Evolutionary conservation across 2,888 invertebrate species (phyloP).

Genomic region (Salticus scenicus): DNA sequence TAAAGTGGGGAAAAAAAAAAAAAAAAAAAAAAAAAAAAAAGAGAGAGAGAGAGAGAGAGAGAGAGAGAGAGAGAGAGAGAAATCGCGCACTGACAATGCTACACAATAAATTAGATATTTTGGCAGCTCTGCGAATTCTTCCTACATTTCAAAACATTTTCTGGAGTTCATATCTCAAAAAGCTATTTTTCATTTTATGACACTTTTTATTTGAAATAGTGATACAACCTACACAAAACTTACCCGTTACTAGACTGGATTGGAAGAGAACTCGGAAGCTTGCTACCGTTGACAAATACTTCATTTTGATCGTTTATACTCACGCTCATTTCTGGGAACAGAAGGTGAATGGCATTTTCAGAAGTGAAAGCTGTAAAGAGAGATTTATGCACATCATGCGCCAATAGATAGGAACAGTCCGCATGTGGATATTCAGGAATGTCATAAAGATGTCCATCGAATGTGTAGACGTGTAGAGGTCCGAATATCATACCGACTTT

Average conservation of each 20-base stretch:
- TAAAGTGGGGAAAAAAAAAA: no score
- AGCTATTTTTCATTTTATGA: no score
- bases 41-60: no score
- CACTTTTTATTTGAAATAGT: no score
- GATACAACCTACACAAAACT: no score
- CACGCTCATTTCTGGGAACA: slow-evolving; percentile 62
- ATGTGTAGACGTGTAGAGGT: slow-evolving; percentile 54
- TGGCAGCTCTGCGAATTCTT: no score
- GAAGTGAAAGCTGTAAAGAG: slow-evolving; percentile 42
- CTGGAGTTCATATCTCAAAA: no score
- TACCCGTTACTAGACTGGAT: slow-evolving; percentile 47
- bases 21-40: no score
- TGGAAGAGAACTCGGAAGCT: slow-evolving; percentile 29
- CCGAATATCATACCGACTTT: slow-evolving; percentile 62
- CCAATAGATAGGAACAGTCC: slow-evolving; percentile 49
- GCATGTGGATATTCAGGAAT: slow-evolving; percentile 37
- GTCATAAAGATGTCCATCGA: slow-evolving; percentile 53
- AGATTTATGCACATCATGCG: slow-evolving; percentile 46
- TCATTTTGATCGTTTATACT: slow-evolving; percentile 37
- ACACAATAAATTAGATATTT: no score
- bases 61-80: no score
- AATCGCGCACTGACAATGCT: no score
- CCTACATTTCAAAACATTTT: no score
- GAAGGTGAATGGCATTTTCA: slow-evolving; percentile 28
- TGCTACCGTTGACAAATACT: slow-evolving; percentile 60